Conservation (phyloP, 2,113 vertebrate species). For the Motacilla alba region DNA sequence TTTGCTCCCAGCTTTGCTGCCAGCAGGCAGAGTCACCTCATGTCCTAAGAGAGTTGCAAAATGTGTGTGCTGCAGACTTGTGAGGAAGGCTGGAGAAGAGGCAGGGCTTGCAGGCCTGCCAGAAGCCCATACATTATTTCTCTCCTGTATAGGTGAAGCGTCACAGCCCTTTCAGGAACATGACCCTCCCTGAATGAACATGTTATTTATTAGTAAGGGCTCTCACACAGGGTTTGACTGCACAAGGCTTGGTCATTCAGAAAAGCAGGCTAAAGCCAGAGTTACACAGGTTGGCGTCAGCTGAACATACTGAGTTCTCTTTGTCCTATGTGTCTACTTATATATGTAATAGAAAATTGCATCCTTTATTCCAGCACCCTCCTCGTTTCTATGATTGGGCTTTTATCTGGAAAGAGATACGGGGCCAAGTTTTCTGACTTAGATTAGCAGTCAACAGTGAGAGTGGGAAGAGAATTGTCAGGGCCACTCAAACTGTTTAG, state of each 20-base stretch:
- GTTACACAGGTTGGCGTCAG: neutral
- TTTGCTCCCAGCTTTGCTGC: neutral
- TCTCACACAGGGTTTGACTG: neutral
- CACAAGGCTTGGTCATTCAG: neutral
- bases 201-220: neutral
- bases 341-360: neutral
- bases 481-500: neutral
- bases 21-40: neutral
- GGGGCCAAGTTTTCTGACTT: neutral
- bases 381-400: neutral
- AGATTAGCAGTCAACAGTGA: neutral
- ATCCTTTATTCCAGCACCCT: neutral
- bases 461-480: neutral
- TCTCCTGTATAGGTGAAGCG: neutral
- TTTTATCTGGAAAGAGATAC: neutral
- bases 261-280: neutral
- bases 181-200: neutral
- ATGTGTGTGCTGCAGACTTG: neutral
- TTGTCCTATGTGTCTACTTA: neutral
- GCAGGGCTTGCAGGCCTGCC: neutral
- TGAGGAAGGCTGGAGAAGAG: neutral
- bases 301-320: neutral
- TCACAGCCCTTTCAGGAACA: neutral
- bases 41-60: neutral
- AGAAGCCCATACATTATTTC: neutral